Percentiles rank a stretch among this genome's conserved stretches.
These are phyloP conservation scores for Linnaemya tessellans DNA, from an alignment of 2,888 invertebrate genomes.

Conservation along the genomic window DNA sequence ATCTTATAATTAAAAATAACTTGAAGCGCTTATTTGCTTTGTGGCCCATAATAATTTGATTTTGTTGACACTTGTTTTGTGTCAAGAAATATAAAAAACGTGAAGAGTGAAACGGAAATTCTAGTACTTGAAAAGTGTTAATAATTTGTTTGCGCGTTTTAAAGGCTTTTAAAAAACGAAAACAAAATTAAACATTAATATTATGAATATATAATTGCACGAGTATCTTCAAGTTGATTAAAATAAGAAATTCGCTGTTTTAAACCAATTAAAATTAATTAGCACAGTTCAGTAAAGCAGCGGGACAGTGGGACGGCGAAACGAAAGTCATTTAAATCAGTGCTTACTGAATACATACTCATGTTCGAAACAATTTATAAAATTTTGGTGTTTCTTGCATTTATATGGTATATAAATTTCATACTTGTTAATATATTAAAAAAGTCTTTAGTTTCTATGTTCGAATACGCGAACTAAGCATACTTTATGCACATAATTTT, in stretches of 20 bases:
- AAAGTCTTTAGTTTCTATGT: too few relatives aligned
- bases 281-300: conserved; percentile 26
- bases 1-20: conserved; percentile 14
- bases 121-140: conserved; percentile 40
- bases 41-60: conserved; percentile 38
- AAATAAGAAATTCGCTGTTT: conserved; percentile 41
- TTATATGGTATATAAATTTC: too few relatives aligned
- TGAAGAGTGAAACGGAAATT: conserved; percentile 36
- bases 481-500: too few relatives aligned
- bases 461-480: too few relatives aligned
- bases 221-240: conserved; percentile 22
- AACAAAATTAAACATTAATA: conserved; percentile 3
- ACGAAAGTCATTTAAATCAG: not conserved
- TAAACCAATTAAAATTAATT: conserved; percentile 63
- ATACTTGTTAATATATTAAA: too few relatives aligned
- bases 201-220: conserved; percentile 13
- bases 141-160: conserved; percentile 36
- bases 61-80: conserved; percentile 62
- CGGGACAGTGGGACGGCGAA: conserved; percentile 39
- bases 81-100: not conserved
- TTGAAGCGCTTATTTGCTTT: conserved; percentile 62
- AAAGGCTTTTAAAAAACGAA: conserved; percentile 1
- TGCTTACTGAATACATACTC: too few relatives aligned
- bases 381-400: too few relatives aligned
- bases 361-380: too few relatives aligned